Evolutionary conservation across 2,113 vertebrate species (phyloP).

Genomic region (Oplegnathus fasciatus): DNA sequence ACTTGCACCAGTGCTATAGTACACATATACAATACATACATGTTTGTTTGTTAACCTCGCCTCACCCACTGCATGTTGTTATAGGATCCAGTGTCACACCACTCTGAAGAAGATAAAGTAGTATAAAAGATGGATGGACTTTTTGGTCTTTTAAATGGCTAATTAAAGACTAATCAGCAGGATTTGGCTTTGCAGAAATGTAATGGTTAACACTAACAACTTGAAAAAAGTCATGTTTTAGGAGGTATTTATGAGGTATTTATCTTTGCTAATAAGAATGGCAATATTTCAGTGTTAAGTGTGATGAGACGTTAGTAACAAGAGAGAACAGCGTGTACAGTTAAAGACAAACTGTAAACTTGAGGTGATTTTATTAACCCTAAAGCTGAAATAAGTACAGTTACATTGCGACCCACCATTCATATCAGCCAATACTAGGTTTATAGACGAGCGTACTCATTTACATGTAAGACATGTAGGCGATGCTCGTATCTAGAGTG

Average conservation of each 20-base stretch:
- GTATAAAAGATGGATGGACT: neutral
- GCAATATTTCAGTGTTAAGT: too few species aligned
- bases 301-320: neutral
- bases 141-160: neutral
- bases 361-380: neutral
- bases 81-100: too few species aligned
- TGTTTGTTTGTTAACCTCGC: neutral
- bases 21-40: neutral
- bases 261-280: neutral
- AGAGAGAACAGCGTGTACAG: neutral
- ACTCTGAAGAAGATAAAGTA: neutral
- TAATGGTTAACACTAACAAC: neutral
- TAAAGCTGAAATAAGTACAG: neutral
- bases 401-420: too few species aligned
- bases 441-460: neutral
- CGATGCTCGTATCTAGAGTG: neutral
- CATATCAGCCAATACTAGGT: neutral
- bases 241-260: neutral
- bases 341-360: neutral
- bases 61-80: neutral
- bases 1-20: neutral
- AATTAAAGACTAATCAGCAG: neutral
- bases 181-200: neutral
- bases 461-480: neutral
- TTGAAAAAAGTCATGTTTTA: neutral